phyloP scores from a whole-genome alignment of 2,113 vertebrate genomes.

The Alouatta palliata region DNA sequence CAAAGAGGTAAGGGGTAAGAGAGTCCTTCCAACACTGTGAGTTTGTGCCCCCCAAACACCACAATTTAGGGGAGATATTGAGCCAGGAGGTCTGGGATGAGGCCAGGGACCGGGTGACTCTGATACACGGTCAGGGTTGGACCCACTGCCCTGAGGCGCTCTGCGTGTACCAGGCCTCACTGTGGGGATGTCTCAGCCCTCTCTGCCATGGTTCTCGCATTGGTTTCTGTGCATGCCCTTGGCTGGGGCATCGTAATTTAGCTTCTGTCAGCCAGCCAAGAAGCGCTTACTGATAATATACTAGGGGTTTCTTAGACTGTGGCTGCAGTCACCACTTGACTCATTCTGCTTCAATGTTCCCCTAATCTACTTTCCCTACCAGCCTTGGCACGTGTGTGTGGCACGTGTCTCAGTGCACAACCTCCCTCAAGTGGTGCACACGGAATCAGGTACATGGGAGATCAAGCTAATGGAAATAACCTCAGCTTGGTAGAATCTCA shows the following conservation, averaged over 20 bases:
- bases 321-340: not conserved
- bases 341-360: not conserved
- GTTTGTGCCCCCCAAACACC: not conserved
- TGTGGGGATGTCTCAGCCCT: too few relatives aligned
- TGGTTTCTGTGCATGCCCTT: not conserved
- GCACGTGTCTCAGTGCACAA: not conserved
- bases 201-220: not conserved
- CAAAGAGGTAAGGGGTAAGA: not conserved
- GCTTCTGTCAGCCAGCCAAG: not conserved
- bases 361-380: not conserved
- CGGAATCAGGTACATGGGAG: not conserved
- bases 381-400: not conserved
- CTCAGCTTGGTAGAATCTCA: not conserved
- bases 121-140: not conserved
- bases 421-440: not conserved
- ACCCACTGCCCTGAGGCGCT: not conserved
- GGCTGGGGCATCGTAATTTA: not conserved
- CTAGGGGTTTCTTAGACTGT: not conserved
- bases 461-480: not conserved
- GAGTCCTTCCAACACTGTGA: not conserved
- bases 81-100: not conserved
- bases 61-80: not conserved
- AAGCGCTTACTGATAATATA: not conserved
- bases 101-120: not conserved
- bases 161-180: not conserved